These are phyloP conservation scores for Pristionchus fissidentatus DNA, from an alignment of 2,888 invertebrate species.

Conservation along the genomic window DNA sequence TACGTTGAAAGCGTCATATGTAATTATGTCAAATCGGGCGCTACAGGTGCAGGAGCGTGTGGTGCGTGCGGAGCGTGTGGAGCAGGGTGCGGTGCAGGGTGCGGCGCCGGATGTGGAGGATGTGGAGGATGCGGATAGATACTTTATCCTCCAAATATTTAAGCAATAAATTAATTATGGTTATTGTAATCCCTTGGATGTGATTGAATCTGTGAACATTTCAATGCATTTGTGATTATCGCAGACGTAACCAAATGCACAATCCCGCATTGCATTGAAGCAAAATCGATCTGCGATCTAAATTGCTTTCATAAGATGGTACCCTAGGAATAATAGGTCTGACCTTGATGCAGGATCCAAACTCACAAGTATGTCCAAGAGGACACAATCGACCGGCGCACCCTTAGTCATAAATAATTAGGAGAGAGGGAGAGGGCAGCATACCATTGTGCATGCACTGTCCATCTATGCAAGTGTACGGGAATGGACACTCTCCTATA, in stretches of 20 bases:
- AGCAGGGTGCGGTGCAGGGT: too few species aligned
- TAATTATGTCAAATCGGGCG: too few species aligned
- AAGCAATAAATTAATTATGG: neutral
- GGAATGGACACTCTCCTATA: slow-evolving; percentile 41
- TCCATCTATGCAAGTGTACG: slow-evolving; percentile 40
- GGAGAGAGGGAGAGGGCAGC: neutral
- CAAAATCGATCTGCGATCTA: slow-evolving; percentile 43
- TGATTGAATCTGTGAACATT: neutral
- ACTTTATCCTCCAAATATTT: neutral
- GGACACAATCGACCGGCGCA: slow-evolving; percentile 22
- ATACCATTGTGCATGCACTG: slow-evolving; percentile 39
- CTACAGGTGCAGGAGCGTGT: slow-evolving; percentile 55
- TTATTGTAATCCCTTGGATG: neutral
- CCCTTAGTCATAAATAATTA: neutral
- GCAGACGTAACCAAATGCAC: slow-evolving; percentile 44
- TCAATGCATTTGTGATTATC: slow-evolving; percentile 39
- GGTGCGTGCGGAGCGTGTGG: slow-evolving; percentile 58
- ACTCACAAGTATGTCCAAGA: slow-evolving; percentile 23
- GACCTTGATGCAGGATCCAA: slow-evolving; percentile 23
- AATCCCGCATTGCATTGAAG: slow-evolving; percentile 47
- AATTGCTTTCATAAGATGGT: neutral
- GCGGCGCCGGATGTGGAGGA: slow-evolving; percentile 51
- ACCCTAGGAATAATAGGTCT: neutral
- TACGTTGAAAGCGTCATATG: too few species aligned
- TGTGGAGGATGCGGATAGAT: slow-evolving; percentile 50